These are phyloP conservation scores for Drosophila paranaensis DNA, from an alignment of 2,888 invertebrate species.

Conservation along the genomic window DNA sequence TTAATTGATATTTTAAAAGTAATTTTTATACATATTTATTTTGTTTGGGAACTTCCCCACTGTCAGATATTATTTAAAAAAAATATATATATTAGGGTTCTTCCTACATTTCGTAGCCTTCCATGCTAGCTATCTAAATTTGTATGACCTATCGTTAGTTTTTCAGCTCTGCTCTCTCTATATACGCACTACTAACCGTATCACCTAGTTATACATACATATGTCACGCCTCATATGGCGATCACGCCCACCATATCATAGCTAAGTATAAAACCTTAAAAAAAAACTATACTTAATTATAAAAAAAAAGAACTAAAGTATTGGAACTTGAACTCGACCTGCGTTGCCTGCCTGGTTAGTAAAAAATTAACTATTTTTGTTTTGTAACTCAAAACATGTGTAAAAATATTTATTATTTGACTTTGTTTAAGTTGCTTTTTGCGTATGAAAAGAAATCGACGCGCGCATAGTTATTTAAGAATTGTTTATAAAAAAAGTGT, in stretches of 20 bases:
- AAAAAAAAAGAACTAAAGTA: slow-evolving; percentile 36
- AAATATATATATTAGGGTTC: too few species aligned
- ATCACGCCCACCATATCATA: slow-evolving; percentile 47
- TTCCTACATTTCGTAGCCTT: not conserved
- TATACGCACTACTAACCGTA: slow-evolving; percentile 47
- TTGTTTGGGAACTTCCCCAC: too few species aligned
- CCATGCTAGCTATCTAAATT: slow-evolving; percentile 1
- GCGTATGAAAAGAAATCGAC: slow-evolving; percentile 1
- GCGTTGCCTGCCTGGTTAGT: slow-evolving; percentile 67
- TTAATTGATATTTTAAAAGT: not conserved
- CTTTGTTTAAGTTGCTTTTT: slow-evolving; percentile 54
- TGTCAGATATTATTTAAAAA: too few species aligned
- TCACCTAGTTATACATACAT: slow-evolving; percentile 36
- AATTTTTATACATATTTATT: not conserved
- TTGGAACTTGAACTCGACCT: slow-evolving; percentile 70
- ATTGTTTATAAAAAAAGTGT: slow-evolving; percentile 46
- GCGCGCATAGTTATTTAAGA: slow-evolving; percentile 24
- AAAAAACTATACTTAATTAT: slow-evolving; percentile 17
- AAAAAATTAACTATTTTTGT: slow-evolving; percentile 43
- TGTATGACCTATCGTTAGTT: slow-evolving; percentile 7
- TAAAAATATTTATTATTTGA: slow-evolving; percentile 36
- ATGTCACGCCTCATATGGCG: slow-evolving; percentile 36
- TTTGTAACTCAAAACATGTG: slow-evolving; percentile 27
- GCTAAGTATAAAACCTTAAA: slow-evolving; percentile 52
- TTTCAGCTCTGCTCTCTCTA: slow-evolving; percentile 35